Percentiles rank a stretch among this genome's conserved stretches.
phyloP scores from a whole-genome alignment of 2,797 vertebrate species.

The Anguilla megastoma region DNA sequence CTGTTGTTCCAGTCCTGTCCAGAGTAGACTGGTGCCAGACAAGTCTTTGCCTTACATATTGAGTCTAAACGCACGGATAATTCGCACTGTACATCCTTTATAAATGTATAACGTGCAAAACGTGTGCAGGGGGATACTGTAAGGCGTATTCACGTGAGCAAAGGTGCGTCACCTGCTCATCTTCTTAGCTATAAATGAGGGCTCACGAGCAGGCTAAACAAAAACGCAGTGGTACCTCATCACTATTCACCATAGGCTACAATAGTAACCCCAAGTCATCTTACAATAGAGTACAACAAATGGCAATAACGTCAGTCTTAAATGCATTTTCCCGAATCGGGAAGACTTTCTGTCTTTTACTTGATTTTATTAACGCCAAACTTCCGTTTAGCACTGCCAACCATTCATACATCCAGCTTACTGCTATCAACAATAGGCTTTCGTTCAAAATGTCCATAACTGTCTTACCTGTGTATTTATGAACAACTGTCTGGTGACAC shows the following conservation, averaged over 20 bases:
- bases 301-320: slow-evolving; percentile 32
- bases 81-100: neutral
- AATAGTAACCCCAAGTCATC: slow-evolving; percentile 35
- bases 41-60: neutral
- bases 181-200: slow-evolving; percentile 52
- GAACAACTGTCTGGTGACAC: slow-evolving; percentile 67
- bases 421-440: slow-evolving; percentile 47
- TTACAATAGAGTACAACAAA: slow-evolving; percentile 34
- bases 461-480: slow-evolving; percentile 71
- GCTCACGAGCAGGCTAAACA: slow-evolving; percentile 47
- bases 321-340: neutral
- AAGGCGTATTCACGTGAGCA: slow-evolving; percentile 67
- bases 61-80: neutral
- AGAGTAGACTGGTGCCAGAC: neutral
- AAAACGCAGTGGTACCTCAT: slow-evolving; percentile 30
- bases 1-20: slow-evolving; percentile 5
- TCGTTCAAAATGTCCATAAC: slow-evolving; percentile 22
- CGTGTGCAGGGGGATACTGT: slow-evolving; percentile 59
- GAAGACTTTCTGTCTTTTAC: slow-evolving; percentile 17
- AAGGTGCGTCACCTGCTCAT: slow-evolving; percentile 75
- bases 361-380: neutral
- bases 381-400: slow-evolving; percentile 24
- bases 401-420: slow-evolving; percentile 37
- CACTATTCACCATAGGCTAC: slow-evolving; percentile 39
- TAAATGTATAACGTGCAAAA: neutral